These are phyloP conservation scores for Philhelius pedissequus DNA, from an alignment of 2,888 invertebrate species.

Conservation along the genomic window DNA sequence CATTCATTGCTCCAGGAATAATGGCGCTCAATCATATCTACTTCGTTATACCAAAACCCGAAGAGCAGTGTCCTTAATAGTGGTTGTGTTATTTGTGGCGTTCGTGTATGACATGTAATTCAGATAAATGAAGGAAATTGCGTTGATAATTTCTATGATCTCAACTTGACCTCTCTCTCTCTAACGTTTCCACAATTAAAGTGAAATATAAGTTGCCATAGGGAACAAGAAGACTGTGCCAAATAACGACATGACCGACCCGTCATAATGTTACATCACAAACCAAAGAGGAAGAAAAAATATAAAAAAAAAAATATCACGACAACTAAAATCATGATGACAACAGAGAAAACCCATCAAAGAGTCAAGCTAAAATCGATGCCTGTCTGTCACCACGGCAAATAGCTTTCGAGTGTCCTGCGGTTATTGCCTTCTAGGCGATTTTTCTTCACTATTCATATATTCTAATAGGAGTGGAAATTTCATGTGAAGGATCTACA, in stretches of 20 bases:
- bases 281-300: not conserved
- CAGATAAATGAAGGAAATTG: conserved; percentile 65
- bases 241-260: not conserved
- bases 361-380: conserved; percentile 57
- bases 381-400: conserved; percentile 46
- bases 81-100: conserved; percentile 14
- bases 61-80: conserved; percentile 27
- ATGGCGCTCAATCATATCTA: conserved; percentile 60
- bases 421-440: conserved; percentile 60
- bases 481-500: conserved; percentile 6
- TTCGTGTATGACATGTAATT: conserved; percentile 52
- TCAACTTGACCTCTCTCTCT: conserved; percentile 26
- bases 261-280: not conserved
- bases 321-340: not conserved
- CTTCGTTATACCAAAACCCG: conserved; percentile 47
- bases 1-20: conserved; percentile 30
- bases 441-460: conserved; percentile 15
- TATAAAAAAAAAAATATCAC: not conserved
- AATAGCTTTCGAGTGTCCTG: conserved; percentile 61
- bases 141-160: conserved; percentile 64
- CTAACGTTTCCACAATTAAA: conserved; percentile 50
- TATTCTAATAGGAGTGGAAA: conserved; percentile 1
- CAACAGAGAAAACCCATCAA: conserved; percentile 38
- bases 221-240: conserved; percentile 1
- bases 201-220: conserved; percentile 37